phyloP scores from a whole-genome alignment of 2,113 vertebrate species.

The Stomatorhinus ivindoensis region DNA sequence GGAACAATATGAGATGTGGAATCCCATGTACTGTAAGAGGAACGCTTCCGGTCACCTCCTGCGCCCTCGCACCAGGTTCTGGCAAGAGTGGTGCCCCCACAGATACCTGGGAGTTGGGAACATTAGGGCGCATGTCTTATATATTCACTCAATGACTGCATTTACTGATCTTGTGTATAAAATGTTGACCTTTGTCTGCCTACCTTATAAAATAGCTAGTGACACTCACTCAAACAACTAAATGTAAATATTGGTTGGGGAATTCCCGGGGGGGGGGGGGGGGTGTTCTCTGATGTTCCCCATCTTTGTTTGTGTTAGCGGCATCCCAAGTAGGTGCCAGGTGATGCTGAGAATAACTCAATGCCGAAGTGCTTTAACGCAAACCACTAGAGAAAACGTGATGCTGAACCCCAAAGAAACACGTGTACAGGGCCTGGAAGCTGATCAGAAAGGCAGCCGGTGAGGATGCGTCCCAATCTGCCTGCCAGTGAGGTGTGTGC shows the following conservation, averaged over 20 bases:
- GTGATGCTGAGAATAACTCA: background rate
- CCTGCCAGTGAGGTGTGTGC: background rate
- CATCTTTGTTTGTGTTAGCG: slow-evolving; percentile 23
- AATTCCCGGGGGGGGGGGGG: background rate
- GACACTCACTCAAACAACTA: background rate
- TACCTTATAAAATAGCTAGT: background rate
- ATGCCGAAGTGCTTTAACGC: background rate
- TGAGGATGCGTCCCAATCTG: background rate
- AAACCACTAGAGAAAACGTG: background rate
- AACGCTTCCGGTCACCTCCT: background rate
- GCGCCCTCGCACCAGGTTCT: background rate
- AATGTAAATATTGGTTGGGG: background rate
- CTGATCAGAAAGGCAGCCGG: background rate
- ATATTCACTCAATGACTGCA: background rate
- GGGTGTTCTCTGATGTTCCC: background rate
- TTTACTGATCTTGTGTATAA: background rate
- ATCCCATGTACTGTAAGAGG: background rate
- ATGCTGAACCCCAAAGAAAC: background rate
- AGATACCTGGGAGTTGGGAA: background rate
- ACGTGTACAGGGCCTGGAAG: background rate
- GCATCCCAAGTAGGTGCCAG: slow-evolving; percentile 8
- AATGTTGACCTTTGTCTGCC: background rate
- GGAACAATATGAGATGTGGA: background rate
- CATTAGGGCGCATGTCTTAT: background rate
- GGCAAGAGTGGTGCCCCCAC: background rate